Evolutionary conservation across 2,888 invertebrate species (phyloP).

Genomic region (Stenolophus ochropezus): DNA sequence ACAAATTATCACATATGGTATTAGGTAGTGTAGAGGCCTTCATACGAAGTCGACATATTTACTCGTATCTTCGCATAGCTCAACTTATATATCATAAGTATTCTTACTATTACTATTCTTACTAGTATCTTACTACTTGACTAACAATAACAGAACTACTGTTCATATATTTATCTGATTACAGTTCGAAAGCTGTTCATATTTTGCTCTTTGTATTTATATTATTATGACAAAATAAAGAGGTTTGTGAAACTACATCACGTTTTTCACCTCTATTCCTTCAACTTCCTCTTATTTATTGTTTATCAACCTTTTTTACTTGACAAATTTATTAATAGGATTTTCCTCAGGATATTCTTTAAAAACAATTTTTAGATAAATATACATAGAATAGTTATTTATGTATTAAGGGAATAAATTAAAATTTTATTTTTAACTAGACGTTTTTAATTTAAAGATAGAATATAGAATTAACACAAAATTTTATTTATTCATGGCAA

Average conservation of each 20-base stretch:
- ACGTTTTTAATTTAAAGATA: too few relatives aligned
- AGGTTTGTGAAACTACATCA: conserved; percentile 50
- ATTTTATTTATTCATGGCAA: too few relatives aligned
- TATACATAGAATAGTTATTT: too few relatives aligned
- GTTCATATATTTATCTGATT: conserved; percentile 54
- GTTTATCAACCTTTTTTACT: background rate
- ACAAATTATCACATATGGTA: conserved; percentile 50
- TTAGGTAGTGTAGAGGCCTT: conserved; percentile 49
- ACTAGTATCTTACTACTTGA: conserved; percentile 40
- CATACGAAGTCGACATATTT: conserved; percentile 46
- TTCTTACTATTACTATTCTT: conserved; percentile 54
- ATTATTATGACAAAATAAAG: conserved; percentile 56
- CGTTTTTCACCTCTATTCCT: background rate
- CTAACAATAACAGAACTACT: conserved; percentile 52
- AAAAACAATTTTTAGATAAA: too few relatives aligned
- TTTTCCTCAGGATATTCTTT: too few relatives aligned
- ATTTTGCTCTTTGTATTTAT: conserved; percentile 59
- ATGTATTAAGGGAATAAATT: too few relatives aligned
- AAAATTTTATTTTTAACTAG: too few relatives aligned
- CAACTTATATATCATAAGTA: conserved; percentile 58
- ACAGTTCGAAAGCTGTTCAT: conserved; percentile 57
- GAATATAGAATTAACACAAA: too few relatives aligned
- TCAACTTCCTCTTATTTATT: background rate
- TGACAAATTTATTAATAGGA: too few relatives aligned
- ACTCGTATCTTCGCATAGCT: conserved; percentile 57